Base-by-base conservation (phyloP, 2,113 vertebrate species). In the Alouatta palliata region DNA sequence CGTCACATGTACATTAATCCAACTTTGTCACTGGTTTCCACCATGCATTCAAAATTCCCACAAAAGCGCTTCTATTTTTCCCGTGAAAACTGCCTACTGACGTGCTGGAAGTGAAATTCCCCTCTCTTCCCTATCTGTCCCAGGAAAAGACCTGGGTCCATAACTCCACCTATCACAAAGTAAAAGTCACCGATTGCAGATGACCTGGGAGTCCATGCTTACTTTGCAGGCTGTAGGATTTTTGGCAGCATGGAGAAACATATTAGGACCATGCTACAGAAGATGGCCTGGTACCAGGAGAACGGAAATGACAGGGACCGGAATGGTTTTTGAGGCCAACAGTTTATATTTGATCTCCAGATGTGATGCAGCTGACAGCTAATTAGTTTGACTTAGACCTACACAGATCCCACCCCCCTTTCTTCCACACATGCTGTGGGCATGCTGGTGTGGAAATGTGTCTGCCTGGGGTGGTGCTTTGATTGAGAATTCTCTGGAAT, bases 231-330 rank as follows among this genome's bases (percentile, higher is more conserved):
- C 92, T 45, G 66, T 91, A 94, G 93, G 95, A 86, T 94, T 96
- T 58, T 88, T 81, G 88, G 94, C 88, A 68, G 85, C 70, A 2
- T 98, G 95, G 96, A 98, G 98, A 98, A 97, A 97, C 98, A 87
- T 98, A 98, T 98, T 98, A 98, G 97, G 96, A 96, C 99, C 98
- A 91, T 93, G 98, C 95, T 97, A 40, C 98, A 98, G 98, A 99
- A 99, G 98, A 98, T 98, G 98, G 98, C 98, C 98, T 98, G 98
- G 99, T 98, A 99, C 98, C 99, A 98, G 98, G 98, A 98, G 98
- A 89, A 91, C 96, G 98, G 99, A 99, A 99, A 99, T 99, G 99
- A 99, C 99, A 99, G 99, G 98, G 99, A 99, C 99, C 98, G 97
- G 99, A 99, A 99, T 98, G 98, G 98, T 98, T 98, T 99, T 99